Evolutionary conservation across 2,888 invertebrate species (phyloP).

Genomic region (Ochropleura plecta): DNA sequence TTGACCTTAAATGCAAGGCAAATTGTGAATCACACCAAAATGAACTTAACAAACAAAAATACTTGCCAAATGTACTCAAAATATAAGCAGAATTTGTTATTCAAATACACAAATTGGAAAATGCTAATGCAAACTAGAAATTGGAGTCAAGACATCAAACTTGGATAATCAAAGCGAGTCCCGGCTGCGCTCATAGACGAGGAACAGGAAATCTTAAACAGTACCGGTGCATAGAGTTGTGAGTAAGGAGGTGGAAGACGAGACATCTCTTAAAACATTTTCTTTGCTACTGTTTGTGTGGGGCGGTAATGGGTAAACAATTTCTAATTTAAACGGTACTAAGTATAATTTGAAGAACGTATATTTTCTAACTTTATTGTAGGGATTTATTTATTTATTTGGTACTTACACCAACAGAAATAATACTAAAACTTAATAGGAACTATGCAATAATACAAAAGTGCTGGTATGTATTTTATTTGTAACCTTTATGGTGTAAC

Average conservation of each 20-base stretch:
- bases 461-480: no score
- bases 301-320: no score
- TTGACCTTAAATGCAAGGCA: no score
- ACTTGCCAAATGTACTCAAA: conserved; percentile 34
- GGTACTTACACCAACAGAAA: no score
- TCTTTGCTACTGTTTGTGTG: neutral
- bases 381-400: no score
- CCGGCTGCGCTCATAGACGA: conserved; percentile 73
- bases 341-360: no score
- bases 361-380: no score
- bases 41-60: conserved; percentile 7
- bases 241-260: conserved; percentile 32
- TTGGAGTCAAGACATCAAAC: conserved; percentile 86
- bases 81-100: conserved; percentile 65
- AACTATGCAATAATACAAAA: no score
- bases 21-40: neutral
- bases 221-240: conserved; percentile 56
- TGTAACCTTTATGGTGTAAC: no score
- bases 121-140: conserved; percentile 83
- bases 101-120: conserved; percentile 85
- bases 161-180: conserved; percentile 87
- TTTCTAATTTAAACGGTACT: no score
- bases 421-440: no score
- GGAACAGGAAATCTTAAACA: conserved; percentile 70
- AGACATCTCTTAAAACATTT: neutral